Base-by-base conservation (phyloP, 2,797 vertebrate genomes). In the Melanotaenia boesemani region DNA sequence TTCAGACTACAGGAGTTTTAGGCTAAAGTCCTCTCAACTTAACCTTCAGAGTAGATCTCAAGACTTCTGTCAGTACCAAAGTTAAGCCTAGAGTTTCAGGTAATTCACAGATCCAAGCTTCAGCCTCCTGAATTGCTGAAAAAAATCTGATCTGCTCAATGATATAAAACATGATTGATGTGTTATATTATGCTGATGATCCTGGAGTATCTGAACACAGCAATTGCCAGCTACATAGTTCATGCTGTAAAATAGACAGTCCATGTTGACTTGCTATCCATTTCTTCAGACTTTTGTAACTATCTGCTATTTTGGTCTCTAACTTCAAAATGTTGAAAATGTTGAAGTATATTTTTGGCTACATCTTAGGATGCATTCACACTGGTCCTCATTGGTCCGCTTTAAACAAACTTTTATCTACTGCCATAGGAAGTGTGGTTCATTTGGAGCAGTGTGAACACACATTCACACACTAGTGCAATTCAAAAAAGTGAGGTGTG, bases 1-100 rank as follows among this genome's bases (percentile, higher is more conserved):
- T 44, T 68, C 30, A 26, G 41, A 48, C 52, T 32, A 50, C 56
- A 36, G 41, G 56, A 59, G 32, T 22, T 36, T 69, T 13, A 13
- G 7, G 22, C 5, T 2, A 56, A 18, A 28, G 15, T 56, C 6
- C 15, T 16, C 12, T 24, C 22, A 54, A 26, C 30, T 30, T 16
- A 30, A 16, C 26, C 26, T 56, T 28, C 2, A 56, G 54, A 56
- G 26, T 28, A 18, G 12, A 56, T 16, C 26, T 26, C 54, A 18
- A 56, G 26, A 30, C 15, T 0, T 56, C 26, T 16, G 26, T 30
- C 13, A 5, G 16, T 56, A 16, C 54, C 54, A 56, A 8, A 28
- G 13, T 55, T 28, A 6, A 24, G 13, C 52, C 52, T 12, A 13
- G 10, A 55, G 22, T 16, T 30, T 15, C 54, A 16, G 13, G 13